These are phyloP conservation scores for Chanos chanos DNA, from an alignment of 2,797 vertebrate genomes.

Conservation along the genomic window DNA sequence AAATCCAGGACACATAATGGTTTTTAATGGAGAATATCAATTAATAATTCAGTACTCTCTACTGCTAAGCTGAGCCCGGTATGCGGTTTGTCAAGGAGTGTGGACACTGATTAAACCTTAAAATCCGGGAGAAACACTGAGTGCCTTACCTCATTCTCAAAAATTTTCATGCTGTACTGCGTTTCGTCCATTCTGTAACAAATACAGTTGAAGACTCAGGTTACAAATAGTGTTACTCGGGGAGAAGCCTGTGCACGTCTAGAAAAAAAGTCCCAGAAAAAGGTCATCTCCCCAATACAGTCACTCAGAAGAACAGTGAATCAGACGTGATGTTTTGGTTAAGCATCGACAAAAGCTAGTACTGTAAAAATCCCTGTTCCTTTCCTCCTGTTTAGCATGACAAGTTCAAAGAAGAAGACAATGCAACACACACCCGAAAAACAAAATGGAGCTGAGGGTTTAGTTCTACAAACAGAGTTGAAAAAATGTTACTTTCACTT, in stretches of 20 bases:
- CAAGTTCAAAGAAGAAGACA: slow-evolving; percentile 6
- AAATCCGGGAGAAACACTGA: slow-evolving; percentile 1
- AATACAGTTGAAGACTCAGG: slow-evolving; percentile 19
- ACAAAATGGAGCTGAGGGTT: slow-evolving; percentile 19
- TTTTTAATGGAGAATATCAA: background rate
- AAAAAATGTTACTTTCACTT: slow-evolving; percentile 54
- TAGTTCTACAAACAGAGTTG: slow-evolving; percentile 8
- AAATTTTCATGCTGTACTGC: slow-evolving; percentile 58
- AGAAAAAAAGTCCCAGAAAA: slow-evolving; percentile 22
- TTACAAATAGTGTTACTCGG: background rate
- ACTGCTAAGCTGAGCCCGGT: no score
- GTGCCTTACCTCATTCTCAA: slow-evolving; percentile 66
- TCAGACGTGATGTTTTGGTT: slow-evolving; percentile 20
- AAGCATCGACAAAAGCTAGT: background rate
- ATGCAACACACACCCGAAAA: background rate
- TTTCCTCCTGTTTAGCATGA: slow-evolving; percentile 14
- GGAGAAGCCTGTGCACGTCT: background rate
- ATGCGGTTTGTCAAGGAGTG: no score
- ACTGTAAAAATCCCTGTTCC: slow-evolving; percentile 26
- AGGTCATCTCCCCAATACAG: slow-evolving; percentile 11
- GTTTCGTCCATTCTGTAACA: slow-evolving; percentile 68
- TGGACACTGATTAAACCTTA: background rate
- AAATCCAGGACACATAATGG: no score
- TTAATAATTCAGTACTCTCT: no score
- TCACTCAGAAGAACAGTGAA: slow-evolving; percentile 30